phyloP scores from a whole-genome alignment of 2,797 vertebrate genomes.

The Premnoplex brunnescens region DNA sequence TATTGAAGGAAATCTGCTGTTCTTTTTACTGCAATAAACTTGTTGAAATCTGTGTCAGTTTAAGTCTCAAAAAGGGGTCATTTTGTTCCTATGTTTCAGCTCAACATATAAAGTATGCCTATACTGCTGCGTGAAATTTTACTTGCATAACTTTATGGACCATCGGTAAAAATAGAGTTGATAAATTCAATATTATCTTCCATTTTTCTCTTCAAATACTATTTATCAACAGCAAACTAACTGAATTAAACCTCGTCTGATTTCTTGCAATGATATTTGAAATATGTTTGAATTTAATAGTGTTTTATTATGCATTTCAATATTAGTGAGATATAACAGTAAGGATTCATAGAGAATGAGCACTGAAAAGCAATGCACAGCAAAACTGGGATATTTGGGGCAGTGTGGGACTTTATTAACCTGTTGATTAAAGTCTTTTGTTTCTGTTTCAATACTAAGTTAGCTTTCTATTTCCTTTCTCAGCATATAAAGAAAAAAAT shows the following conservation, averaged over 20 bases:
- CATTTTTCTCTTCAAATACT: background rate
- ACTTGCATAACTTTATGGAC: background rate
- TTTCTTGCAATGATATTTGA: background rate
- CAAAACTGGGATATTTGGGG: rapidly evolving
- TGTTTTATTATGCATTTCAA: background rate
- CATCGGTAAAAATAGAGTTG: background rate
- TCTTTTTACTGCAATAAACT: background rate
- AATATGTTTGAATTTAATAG: background rate
- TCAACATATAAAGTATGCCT: background rate
- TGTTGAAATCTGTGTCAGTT: background rate
- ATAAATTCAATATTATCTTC: background rate
- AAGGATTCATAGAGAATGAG: background rate
- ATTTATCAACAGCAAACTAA: background rate
- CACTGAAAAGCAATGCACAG: background rate
- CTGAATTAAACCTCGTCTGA: background rate
- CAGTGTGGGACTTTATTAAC: background rate
- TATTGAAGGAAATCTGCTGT: background rate
- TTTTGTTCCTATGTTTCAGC: background rate
- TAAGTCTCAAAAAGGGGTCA: background rate
- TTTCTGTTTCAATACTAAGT: background rate
- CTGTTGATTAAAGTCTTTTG: background rate
- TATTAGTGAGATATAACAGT: background rate
- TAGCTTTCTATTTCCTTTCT: background rate
- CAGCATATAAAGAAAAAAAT: background rate
- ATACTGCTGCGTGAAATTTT: background rate